phyloP scores from a whole-genome alignment of 2,113 vertebrate genomes.

The Chionis minor region DNA sequence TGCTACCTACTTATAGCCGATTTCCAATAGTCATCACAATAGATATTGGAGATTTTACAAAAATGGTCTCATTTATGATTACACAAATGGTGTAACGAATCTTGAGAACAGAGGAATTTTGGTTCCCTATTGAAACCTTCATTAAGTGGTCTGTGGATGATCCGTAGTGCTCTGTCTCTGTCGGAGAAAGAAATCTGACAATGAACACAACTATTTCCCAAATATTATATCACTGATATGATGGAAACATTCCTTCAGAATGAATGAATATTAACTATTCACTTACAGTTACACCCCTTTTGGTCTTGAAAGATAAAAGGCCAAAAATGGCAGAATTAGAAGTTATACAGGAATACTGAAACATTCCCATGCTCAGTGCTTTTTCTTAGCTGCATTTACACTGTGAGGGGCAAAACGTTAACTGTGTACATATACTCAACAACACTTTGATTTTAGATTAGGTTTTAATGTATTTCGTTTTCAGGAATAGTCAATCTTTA shows the following conservation, averaged over 20 bases:
- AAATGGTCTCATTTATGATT: neutral
- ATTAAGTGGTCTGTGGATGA: neutral
- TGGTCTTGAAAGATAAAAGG: neutral
- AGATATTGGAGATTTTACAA: neutral
- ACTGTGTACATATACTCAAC: neutral
- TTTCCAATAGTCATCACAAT: neutral
- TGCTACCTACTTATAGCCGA: neutral
- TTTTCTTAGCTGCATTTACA: neutral
- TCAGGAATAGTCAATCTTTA: neutral
- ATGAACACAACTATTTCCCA: neutral
- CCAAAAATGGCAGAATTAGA: neutral
- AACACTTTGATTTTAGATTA: neutral
- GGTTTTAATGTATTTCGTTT: neutral
- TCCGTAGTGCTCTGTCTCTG: neutral
- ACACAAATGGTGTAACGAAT: neutral
- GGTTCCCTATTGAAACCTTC: neutral
- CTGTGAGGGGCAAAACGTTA: neutral
- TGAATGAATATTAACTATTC: neutral
- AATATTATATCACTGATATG: neutral
- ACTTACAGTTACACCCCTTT: neutral
- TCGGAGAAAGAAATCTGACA: neutral
- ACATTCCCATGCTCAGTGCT: neutral
- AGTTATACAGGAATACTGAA: neutral
- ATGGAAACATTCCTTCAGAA: neutral
- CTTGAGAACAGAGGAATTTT: neutral